A percentile compares a stretch with the other conserved stretches of the same genome.
Conservation (phyloP, 2,113 vertebrate genomes). For the Bubo blakistoni region DNA sequence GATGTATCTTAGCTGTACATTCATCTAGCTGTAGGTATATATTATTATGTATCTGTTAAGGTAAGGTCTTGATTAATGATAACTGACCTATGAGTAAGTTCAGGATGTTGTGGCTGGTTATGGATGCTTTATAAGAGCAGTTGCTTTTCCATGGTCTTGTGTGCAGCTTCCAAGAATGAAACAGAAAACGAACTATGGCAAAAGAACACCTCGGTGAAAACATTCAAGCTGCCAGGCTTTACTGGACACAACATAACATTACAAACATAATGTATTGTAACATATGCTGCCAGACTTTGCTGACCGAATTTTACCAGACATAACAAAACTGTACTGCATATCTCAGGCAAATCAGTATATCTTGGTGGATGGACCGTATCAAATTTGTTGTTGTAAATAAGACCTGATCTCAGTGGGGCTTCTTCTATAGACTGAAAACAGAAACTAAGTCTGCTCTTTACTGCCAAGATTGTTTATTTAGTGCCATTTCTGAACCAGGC, state of each 20-base stretch:
- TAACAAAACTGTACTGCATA: neutral
- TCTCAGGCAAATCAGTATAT: neutral
- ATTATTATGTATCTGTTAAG: neutral
- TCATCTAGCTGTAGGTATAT: neutral
- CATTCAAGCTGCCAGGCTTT: neutral
- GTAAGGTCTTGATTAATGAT: neutral
- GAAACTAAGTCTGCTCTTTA: neutral
- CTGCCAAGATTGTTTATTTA: neutral
- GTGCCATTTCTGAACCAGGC: neutral
- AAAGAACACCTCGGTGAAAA: neutral
- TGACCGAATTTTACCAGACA: neutral
- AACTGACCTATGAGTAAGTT: neutral
- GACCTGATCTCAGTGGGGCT: neutral
- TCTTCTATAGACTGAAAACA: neutral
- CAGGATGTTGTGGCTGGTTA: neutral
- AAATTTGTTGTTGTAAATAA: neutral
- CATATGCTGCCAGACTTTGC: neutral
- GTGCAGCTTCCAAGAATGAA: neutral
- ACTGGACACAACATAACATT: neutral
- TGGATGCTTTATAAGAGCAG: neutral
- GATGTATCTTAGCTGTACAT: neutral
- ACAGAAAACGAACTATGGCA: neutral
- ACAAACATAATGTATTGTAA: neutral
- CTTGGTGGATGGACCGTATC: neutral
- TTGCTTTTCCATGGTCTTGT: neutral